Percentiles rank a stretch among this genome's conserved stretches.
Evolutionary conservation across 2,888 invertebrate species (phyloP).

Genomic region (Morpho helenor): DNA sequence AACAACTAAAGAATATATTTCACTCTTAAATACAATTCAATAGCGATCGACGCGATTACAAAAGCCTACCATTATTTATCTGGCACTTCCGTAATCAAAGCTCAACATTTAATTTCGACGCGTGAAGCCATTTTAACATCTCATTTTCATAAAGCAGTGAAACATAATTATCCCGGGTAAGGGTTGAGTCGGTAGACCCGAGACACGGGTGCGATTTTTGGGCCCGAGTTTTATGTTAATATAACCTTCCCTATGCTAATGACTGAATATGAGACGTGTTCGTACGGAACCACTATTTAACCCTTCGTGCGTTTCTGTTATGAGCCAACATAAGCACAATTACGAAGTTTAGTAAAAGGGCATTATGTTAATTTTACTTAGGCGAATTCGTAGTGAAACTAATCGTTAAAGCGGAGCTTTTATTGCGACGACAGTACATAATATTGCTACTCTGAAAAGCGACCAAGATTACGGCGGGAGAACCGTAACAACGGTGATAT

Average conservation of each 20-base stretch:
- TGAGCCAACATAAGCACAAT: constrained; percentile 32
- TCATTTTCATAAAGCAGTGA: constrained; percentile 61
- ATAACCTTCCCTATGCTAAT: constrained; percentile 56
- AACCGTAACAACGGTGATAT: constrained; percentile 5
- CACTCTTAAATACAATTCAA: too few species aligned
- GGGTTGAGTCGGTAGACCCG: constrained; percentile 39
- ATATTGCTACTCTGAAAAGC: not conserved
- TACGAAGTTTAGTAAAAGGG: constrained; percentile 25
- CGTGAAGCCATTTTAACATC: constrained; percentile 54
- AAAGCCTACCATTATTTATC: not conserved
- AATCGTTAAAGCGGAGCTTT: constrained; percentile 10
- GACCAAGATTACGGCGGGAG: not conserved
- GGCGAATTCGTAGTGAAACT: constrained; percentile 12
- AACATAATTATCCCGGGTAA: constrained; percentile 51
- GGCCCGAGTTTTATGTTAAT: constrained; percentile 63
- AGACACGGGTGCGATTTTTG: constrained; percentile 55
- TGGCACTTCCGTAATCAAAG: constrained; percentile 15
- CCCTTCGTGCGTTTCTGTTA: constrained; percentile 34
- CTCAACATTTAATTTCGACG: constrained; percentile 28
- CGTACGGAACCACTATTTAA: constrained; percentile 53
- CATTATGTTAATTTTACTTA: constrained; percentile 17
- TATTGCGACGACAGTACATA: constrained; percentile 11
- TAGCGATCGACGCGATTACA: too few species aligned
- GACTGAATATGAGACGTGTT: constrained; percentile 49
- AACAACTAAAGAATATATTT: too few species aligned